These are phyloP conservation scores for Parazoanthus swiftii DNA, from an alignment of 92 coral and sea anemone species.

Conservation along the genomic window DNA sequence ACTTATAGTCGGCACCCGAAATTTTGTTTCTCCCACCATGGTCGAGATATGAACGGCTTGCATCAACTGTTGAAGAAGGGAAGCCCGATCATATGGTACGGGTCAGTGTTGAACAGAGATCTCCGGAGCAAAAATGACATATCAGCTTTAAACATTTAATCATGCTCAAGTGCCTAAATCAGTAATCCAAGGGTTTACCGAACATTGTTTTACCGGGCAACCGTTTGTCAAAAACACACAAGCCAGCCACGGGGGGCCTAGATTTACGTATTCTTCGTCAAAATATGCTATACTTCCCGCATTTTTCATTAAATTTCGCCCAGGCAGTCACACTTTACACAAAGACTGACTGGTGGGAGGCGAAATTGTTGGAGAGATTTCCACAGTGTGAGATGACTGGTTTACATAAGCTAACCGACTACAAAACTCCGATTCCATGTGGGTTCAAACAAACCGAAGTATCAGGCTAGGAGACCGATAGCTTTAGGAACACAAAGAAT, in stretches of 20 bases:
- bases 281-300: background rate
- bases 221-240: constrained; percentile 48
- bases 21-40: background rate
- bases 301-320: constrained; percentile 20
- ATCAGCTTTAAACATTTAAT: background rate
- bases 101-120: background rate
- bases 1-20: background rate
- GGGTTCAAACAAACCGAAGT: constrained; percentile 23
- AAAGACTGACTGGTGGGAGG: constrained; percentile 12
- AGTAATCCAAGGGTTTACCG: constrained; percentile 34
- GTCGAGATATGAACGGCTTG: background rate
- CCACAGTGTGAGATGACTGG: constrained; percentile 6
- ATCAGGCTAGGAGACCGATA: background rate
- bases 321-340: constrained; percentile 26
- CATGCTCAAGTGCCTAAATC: constrained; percentile 4
- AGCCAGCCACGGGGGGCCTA: constrained; percentile 37
- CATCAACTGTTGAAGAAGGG: background rate
- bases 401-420: constrained; percentile 15
- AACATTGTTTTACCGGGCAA: constrained; percentile 35
- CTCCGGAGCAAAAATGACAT: background rate
- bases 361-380: background rate
- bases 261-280: constrained; percentile 6
- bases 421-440: constrained; percentile 3
- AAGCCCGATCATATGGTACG: background rate
- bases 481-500: background rate